phyloP scores from a whole-genome alignment of 2,888 invertebrate genomes.

The Dryococelus australis region DNA sequence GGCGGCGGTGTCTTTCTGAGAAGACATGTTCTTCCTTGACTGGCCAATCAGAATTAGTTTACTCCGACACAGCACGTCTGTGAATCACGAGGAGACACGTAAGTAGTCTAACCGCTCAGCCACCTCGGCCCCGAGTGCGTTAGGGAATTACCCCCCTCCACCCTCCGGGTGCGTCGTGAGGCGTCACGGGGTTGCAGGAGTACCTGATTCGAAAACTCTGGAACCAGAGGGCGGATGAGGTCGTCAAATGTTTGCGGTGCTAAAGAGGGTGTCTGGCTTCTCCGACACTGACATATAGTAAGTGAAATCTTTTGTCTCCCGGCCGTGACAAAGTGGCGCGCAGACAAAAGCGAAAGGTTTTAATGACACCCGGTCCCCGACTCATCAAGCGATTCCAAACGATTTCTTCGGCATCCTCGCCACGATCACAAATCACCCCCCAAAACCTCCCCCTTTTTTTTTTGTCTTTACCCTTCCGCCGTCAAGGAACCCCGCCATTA shows the following conservation, averaged over 20 bases:
- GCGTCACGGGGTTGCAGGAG: too few relatives aligned
- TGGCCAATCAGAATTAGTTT: too few relatives aligned
- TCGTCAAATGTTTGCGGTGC: slow-evolving; percentile 27
- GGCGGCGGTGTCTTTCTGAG: too few relatives aligned
- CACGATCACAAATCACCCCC: slow-evolving; percentile 11
- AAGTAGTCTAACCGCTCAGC: too few relatives aligned
- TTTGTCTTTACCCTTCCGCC: slow-evolving; percentile 13
- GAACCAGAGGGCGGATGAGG: background rate
- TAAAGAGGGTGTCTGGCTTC: slow-evolving; percentile 17
- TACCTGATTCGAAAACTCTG: too few relatives aligned
- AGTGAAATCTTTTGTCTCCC: slow-evolving; percentile 27
- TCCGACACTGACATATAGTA: slow-evolving; percentile 24
- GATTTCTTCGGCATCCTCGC: slow-evolving; percentile 20
- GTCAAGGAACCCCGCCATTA: background rate
- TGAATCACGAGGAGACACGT: too few relatives aligned
- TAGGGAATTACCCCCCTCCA: too few relatives aligned
- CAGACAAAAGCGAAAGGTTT: slow-evolving; percentile 22
- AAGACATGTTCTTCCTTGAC: too few relatives aligned
- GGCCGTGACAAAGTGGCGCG: slow-evolving; percentile 18
- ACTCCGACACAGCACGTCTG: too few relatives aligned
- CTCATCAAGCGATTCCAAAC: slow-evolving; percentile 29
- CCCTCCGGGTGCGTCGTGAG: too few relatives aligned
- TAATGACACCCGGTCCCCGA: slow-evolving; percentile 19
- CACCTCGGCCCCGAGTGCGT: too few relatives aligned
- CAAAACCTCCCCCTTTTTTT: background rate